Base-by-base conservation (phyloP, 2,888 invertebrate genomes). In the Clunio marinus region DNA sequence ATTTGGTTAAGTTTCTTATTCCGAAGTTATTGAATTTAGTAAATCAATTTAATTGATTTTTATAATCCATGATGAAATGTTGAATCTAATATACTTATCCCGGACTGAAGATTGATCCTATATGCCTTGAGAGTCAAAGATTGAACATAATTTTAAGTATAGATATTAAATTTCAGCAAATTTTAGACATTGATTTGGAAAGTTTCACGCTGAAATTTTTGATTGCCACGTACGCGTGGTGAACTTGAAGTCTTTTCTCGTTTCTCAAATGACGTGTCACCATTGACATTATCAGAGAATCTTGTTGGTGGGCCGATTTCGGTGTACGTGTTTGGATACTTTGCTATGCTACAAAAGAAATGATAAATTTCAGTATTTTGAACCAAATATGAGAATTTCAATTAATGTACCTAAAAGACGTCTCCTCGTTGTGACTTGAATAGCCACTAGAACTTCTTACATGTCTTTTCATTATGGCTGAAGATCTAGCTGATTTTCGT, bases 281-380 rank as follows among this genome's bases (percentile, higher is more conserved):
- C 81, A 71, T 78, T 75, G 20, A 57, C 51, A n/a, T 74, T 74
- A 74, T 93, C 92, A 73, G 91, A 90, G 83, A 93, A 93, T 72
- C 91, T 86, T 75, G 88, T 86, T 75, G 92, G 91, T 75, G 91
- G 92, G 81, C 92, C 88, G 76, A 90, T 88, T 79, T 88, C 86
- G 75, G 89, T 89, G 83, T 86, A 88, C 83, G 88, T 89, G 79
- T 87, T 88, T 74, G 86, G 86, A 80, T 87, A 87, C 80, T 88
- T 88, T 73, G 88, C 88, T 83, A 88, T 88, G 82, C 88, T 88
- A 81, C n/a, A n/a, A n/a, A n/a, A n/a, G n/a, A n/a, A n/a, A n/a
- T n/a, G n/a, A n/a, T n/a, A n/a, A n/a, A n/a, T n/a, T n/a, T n/a
- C n/a, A n/a, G n/a, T n/a, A n/a, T n/a, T n/a, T n/a, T n/a, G n/a